These are phyloP conservation scores for Microcebus ravelobensis DNA, from an alignment of 2,113 vertebrate genomes.

Conservation along the genomic window DNA sequence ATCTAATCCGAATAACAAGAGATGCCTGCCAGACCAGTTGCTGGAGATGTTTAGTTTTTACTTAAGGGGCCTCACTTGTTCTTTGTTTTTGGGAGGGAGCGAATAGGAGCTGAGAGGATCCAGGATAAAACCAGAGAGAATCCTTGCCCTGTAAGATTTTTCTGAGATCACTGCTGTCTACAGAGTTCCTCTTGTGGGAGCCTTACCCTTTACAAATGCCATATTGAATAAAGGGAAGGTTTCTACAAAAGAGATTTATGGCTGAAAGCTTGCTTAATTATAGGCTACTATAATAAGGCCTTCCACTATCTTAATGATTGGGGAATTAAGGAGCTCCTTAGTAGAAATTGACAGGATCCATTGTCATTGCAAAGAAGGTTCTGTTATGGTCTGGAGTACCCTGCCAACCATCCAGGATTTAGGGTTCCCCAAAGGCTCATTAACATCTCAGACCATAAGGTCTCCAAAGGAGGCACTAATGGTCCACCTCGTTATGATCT, in stretches of 20 bases:
- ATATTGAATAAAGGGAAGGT: conserved; percentile 47
- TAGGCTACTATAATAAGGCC: conserved; percentile 72
- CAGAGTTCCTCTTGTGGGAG: neutral
- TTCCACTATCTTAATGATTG: conserved; percentile 75
- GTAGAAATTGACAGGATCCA: conserved; percentile 75
- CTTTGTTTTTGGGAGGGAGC: neutral
- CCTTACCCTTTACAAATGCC: conserved; percentile 49
- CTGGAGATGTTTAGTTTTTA: neutral
- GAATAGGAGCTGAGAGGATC: neutral
- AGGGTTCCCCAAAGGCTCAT: conserved; percentile 79
- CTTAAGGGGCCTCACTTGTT: neutral
- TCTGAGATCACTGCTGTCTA: neutral
- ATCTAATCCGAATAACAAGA: neutral
- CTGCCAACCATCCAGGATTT: conserved; percentile 80
- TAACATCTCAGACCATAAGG: conserved; percentile 80
- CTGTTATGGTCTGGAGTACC: conserved; percentile 65
- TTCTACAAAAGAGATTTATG: conserved; percentile 71
- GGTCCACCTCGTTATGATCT: conserved; percentile 76
- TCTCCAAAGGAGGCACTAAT: conserved; percentile 81
- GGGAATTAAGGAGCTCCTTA: conserved; percentile 75
- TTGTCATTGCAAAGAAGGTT: conserved; percentile 69
- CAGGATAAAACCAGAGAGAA: neutral
- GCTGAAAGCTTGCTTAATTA: conserved; percentile 79
- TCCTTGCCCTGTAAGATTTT: neutral
- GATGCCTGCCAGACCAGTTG: neutral